Conservation (phyloP, 2,797 vertebrate genomes). For the Cyclopterus lumpus region DNA sequence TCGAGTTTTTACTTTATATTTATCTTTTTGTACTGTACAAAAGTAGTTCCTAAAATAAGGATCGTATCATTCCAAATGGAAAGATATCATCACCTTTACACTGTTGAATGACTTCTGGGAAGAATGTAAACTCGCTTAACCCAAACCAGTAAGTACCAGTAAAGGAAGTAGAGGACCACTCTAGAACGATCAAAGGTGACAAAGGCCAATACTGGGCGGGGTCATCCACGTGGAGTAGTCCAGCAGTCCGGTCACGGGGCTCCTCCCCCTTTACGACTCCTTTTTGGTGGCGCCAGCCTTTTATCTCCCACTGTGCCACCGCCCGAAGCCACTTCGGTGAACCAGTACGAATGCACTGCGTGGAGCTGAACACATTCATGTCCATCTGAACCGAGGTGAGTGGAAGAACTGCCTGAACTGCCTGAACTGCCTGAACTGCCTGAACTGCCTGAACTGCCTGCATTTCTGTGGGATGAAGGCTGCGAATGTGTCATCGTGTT, state of each 20-base stretch:
- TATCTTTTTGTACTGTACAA: too few relatives aligned
- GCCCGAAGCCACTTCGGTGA: constrained; percentile 2
- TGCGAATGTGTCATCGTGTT: background rate
- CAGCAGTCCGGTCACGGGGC: background rate
- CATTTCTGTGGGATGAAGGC: background rate
- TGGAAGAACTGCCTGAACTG: constrained; percentile 28
- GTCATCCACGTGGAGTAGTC: background rate
- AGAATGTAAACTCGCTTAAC: background rate
- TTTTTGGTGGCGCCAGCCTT: background rate
- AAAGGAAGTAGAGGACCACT: background rate
- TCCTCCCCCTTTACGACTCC: background rate
- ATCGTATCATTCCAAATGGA: background rate
- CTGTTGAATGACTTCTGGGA: background rate
- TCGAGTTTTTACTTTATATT: too few relatives aligned
- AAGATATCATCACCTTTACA: background rate
- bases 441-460: constrained; percentile 15
- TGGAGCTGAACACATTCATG: constrained; percentile 29
- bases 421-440: constrained; percentile 5
- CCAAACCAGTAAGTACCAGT: background rate
- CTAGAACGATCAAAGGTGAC: background rate
- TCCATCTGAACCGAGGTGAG: constrained; percentile 34
- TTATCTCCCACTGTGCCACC: constrained; percentile 21
- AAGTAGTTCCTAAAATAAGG: background rate
- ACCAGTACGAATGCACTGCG: background rate
- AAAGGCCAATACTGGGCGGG: background rate